Evolutionary conservation across 1,140 invertebrate genomes (phyloP).

Genomic region (Lanistes nyassanus): DNA sequence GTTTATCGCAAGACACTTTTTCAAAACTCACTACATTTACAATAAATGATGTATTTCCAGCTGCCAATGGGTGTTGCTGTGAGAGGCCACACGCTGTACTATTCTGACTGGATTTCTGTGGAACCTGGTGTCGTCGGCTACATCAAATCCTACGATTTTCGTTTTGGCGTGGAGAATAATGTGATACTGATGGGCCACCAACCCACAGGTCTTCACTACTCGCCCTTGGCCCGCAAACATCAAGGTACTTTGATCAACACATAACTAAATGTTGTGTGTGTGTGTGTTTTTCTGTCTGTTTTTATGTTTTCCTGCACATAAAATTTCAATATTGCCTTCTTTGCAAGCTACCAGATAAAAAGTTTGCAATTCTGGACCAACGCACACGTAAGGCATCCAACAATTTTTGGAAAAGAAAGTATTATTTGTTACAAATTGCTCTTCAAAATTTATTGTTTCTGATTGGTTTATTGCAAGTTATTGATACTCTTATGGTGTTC

Average conservation of each 20-base stretch:
- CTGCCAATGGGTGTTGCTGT: conserved; percentile 44
- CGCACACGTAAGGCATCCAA: too few species aligned
- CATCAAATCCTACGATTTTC: conserved; percentile 40
- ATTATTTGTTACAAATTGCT: too few species aligned
- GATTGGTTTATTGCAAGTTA: too few species aligned
- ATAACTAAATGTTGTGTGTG: not conserved
- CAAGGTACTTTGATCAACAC: conserved; percentile 24
- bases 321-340: too few species aligned
- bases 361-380: too few species aligned
- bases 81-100: conserved; percentile 41
- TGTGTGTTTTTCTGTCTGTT: not conserved
- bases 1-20: too few species aligned
- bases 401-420: too few species aligned
- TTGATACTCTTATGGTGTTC: too few species aligned
- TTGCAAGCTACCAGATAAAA: too few species aligned
- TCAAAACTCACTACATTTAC: too few species aligned
- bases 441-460: too few species aligned
- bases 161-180: conserved; percentile 37
- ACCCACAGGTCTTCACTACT: conserved; percentile 44
- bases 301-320: too few species aligned
- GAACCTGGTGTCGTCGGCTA: conserved; percentile 30
- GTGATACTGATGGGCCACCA: conserved; percentile 34
- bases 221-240: conserved; percentile 34
- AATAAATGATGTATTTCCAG: conserved; percentile 19
- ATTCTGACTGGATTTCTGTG: conserved; percentile 40